These are phyloP conservation scores for Gyrodactylus salaris DNA, from an alignment of 1,140 invertebrate species.

Conservation along the genomic window DNA sequence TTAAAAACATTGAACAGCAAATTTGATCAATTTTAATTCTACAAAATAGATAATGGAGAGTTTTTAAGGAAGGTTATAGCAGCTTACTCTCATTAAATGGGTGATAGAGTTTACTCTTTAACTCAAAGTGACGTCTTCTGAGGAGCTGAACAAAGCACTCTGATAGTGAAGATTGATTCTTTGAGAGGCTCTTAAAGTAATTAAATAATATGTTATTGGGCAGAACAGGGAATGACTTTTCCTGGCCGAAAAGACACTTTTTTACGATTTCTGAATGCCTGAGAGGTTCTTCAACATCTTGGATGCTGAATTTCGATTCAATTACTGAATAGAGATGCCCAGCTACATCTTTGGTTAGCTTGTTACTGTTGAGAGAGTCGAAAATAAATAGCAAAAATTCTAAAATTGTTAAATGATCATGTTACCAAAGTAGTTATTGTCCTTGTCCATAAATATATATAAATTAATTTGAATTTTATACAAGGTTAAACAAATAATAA, in stretches of 20 bases:
- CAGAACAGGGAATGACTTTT: background rate
- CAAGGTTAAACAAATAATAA: no score
- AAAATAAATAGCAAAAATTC: background rate
- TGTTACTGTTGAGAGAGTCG: background rate
- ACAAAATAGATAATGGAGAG: background rate
- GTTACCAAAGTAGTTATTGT: background rate
- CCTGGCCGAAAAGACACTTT: background rate
- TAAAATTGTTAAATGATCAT: background rate
- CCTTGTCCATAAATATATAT: background rate
- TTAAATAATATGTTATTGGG: background rate
- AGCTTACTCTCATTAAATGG: background rate
- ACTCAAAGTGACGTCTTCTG: background rate
- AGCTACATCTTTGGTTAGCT: background rate
- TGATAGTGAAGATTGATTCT: background rate
- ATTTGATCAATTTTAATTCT: no score
- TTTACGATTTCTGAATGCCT: background rate
- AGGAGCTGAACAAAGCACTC: background rate
- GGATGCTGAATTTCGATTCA: background rate
- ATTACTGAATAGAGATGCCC: background rate
- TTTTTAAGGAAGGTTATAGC: background rate
- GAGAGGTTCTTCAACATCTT: background rate
- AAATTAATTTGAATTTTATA: no score
- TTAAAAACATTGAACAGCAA: no score
- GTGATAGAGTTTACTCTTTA: background rate
- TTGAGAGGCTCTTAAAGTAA: background rate